Evolutionary conservation across 2,888 invertebrate genomes (phyloP), one percentile per base, ranked within the genome.

Genomic region (Ctenicera cuprea): DNA sequence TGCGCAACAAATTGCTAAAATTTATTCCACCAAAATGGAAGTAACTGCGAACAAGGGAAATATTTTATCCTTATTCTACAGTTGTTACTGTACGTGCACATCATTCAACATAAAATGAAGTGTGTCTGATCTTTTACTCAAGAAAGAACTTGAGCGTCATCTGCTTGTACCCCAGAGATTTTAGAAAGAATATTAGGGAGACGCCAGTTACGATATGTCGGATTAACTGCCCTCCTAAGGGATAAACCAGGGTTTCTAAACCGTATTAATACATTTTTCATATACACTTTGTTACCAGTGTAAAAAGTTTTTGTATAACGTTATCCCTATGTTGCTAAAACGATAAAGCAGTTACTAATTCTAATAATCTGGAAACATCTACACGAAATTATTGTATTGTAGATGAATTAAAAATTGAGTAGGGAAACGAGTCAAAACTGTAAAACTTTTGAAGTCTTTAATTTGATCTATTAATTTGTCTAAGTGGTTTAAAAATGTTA

Each of bases 121-220:
- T 54, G 54, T 14, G 54, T 54, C 54, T 54, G 54, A 18, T 38
- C 14, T 59, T 20, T 59, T 38, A 59, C 38, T 59, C 59, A 38
- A 59, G 59, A 41, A 62, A 62, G 62, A 62, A 62, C 62, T 45
- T 41, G 62, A 45, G 50, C 64, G 20, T 64, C 64, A 64, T 64
- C 37, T 64, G 64, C 37, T 64, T 64, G 54, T 43, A 43, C 70
- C 63, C 63, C 14, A 20, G 62, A 70, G 70, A 41, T 50, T 63
- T 63, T 33, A 37, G 26, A 30, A 20, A 30, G 63, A 70, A 70
- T 70, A 70, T 70, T 70, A 70, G 41, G 63, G 45, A 62, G 37
- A 45, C 62, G 70, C 26, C 33, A 52, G 63, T 70, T 70, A 70
- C 52, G 70, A 70, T 63, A 63, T 70, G 62, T 70, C 41, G 63